Evolutionary conservation across 2,797 vertebrate species (phyloP), one percentile per base, ranked within the genome.

Genomic region (Monodelphis domestica): DNA sequence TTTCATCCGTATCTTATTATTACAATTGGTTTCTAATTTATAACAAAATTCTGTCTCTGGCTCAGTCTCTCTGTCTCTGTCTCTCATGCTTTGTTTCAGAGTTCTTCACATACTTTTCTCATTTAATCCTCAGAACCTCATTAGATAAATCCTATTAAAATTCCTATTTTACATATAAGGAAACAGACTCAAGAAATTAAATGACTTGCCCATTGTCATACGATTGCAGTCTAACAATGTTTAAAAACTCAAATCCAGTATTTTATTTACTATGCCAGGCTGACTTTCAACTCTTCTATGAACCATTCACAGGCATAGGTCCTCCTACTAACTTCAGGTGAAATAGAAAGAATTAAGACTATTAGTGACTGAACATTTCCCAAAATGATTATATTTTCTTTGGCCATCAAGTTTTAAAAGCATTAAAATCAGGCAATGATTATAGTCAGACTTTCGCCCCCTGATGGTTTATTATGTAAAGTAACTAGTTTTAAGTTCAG

Each of bases 281-380:
- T 70, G 63, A 70, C 63, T 70, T 70, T 21, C 15, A 70, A 70
- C 63, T 70, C 7, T 70, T 38, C n/a, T 70, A 38, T 38, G 5
- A 38, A 21, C n/a, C 63, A 38, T 70, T 70, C n/a, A 38, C 24
- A 38, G 15, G 9, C 17, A 70, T n/a, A 33, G 38, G 63, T 70
- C 5, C 6, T 38, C 38, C 33, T 17, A n/a, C n/a, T 38, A 70
- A 70, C 5, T 95, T 90, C 12, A 89, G 54, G 15, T 91, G 59
- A 94, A 89, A 30, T 7, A 94, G 95, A 94, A 57, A 91, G 52
- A 88, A 90, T 88, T 54, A 93, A 95, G 51, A 38, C n/a, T 89
- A 87, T 93, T 57, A 50, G 89, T 93, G 50, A 94, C 4, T 33
- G 5, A 38, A 57, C 2, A 63, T 91, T n/a, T 63, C 30, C 59